phyloP scores from a whole-genome alignment of 2,888 invertebrate genomes.

The Cataglyphis cursor region DNA sequence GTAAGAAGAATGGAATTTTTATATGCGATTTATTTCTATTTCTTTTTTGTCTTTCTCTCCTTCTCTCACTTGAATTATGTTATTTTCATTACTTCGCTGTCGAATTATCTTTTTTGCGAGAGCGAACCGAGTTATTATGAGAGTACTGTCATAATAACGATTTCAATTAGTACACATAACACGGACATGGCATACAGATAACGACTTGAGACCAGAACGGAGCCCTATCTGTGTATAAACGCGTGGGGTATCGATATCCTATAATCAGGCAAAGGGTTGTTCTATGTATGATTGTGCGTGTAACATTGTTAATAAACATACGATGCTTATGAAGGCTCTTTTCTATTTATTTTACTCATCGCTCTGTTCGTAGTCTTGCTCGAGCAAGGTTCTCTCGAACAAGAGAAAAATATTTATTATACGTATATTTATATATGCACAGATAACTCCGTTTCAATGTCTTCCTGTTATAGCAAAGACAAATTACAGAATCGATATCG shows the following conservation, averaged over 20 bases:
- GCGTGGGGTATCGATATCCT: slow-evolving; percentile 74
- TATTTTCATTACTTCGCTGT: slow-evolving; percentile 40
- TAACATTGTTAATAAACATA: slow-evolving; percentile 86
- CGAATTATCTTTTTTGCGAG: slow-evolving; percentile 48
- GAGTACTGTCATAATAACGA: slow-evolving; percentile 27
- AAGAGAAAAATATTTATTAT: not conserved
- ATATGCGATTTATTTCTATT: slow-evolving; percentile 68
- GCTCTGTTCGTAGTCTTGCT: not conserved
- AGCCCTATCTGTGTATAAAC: slow-evolving; percentile 75
- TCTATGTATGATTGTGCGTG: slow-evolving; percentile 86
- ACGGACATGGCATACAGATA: slow-evolving; percentile 85
- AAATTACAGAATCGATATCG: not conserved
- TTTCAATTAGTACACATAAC: slow-evolving; percentile 67
- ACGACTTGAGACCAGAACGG: slow-evolving; percentile 81
- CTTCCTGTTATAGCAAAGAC: not conserved
- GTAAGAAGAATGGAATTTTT: slow-evolving; percentile 71
- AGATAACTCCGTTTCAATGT: slow-evolving; percentile 7
- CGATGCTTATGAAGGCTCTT: slow-evolving; percentile 84
- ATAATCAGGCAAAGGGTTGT: slow-evolving; percentile 83
- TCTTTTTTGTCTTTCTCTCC: slow-evolving; percentile 57
- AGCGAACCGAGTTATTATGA: slow-evolving; percentile 34
- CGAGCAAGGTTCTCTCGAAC: not conserved
- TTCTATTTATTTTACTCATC: slow-evolving; percentile 21
- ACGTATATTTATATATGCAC: not conserved
- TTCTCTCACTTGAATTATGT: slow-evolving; percentile 18